Percentiles rank a stretch among this genome's conserved stretches.
Conservation (phyloP, 2,888 invertebrate genomes). For the Oegoconia quadripuncta region DNA sequence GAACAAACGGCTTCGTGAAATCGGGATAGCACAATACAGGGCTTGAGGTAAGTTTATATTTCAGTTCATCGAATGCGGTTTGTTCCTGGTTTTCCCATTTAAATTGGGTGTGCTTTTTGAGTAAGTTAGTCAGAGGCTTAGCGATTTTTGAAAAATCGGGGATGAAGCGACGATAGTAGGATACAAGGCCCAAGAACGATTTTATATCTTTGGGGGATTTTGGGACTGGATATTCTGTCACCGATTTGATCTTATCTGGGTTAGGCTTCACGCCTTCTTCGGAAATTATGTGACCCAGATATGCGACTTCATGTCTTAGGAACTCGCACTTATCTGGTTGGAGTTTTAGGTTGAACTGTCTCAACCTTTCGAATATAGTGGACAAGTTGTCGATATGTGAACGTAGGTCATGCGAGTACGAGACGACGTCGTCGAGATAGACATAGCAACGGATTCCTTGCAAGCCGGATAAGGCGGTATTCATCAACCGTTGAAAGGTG, state of each 20-base stretch:
- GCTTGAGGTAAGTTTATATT: constrained; percentile 5
- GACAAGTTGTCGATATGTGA: constrained; percentile 11
- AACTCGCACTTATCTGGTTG: constrained; percentile 19
- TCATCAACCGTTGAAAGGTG: constrained; percentile 15
- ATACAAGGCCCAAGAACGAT: constrained; percentile 4
- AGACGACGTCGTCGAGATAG: constrained; percentile 13
- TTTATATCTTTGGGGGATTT: constrained; percentile 5
- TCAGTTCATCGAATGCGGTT: constrained; percentile 8
- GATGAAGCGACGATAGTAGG: constrained; percentile 4
- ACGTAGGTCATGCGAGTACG: constrained; percentile 11
- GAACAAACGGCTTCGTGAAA: constrained; percentile 1
- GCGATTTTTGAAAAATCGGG: constrained; percentile 8
- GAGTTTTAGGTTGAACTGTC: constrained; percentile 12
- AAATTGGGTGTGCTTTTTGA: constrained; percentile 11
- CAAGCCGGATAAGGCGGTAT: constrained; percentile 10
- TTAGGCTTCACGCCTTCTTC: constrained; percentile 28
- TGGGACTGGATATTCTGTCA: constrained; percentile 3
- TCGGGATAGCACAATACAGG: constrained; percentile 12
- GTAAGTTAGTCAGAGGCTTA: constrained; percentile 8
- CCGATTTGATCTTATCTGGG: constrained; percentile 18
- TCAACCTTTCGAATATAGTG: constrained; percentile 12
- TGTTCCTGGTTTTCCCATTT: constrained; percentile 9
- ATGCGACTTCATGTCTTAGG: constrained; percentile 9
- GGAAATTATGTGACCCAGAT: constrained; percentile 29
- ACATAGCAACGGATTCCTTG: constrained; percentile 14